These are phyloP conservation scores for Leptopilina syphax DNA, from an alignment of 2,888 invertebrate species.

Conservation along the genomic window DNA sequence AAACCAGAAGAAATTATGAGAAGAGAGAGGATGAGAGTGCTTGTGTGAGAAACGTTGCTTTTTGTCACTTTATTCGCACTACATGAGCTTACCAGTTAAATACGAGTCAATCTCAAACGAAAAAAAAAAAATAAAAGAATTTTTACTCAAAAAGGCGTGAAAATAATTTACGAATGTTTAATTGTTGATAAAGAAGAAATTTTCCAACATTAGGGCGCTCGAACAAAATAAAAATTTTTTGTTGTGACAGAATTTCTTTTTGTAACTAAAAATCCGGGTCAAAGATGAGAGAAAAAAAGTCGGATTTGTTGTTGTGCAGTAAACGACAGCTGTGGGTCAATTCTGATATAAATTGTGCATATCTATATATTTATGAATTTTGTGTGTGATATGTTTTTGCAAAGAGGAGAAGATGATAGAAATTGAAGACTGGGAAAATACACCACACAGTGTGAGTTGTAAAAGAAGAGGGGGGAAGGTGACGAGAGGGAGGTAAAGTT, in stretches of 20 bases:
- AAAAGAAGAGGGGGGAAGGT: not conserved
- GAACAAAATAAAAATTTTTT: too few relatives aligned
- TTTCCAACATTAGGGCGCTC: too few relatives aligned
- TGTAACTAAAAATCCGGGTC: not conserved
- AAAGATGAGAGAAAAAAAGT: slow-evolving; percentile 16
- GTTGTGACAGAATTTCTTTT: too few relatives aligned
- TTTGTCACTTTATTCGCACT: slow-evolving; percentile 41
- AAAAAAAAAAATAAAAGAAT: too few relatives aligned
- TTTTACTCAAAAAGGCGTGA: too few relatives aligned
- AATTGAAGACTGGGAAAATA: slow-evolving; percentile 19
- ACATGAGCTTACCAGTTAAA: too few relatives aligned
- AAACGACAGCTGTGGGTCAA: slow-evolving; percentile 22
- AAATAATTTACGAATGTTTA: too few relatives aligned
- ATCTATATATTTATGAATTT: not conserved
- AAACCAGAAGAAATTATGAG: slow-evolving; percentile 52
- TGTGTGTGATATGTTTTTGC: slow-evolving; percentile 12
- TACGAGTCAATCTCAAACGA: too few relatives aligned
- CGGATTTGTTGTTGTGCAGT: not conserved
- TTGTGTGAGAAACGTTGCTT: slow-evolving; percentile 32
- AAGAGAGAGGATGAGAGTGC: slow-evolving; percentile 53
- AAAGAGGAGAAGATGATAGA: slow-evolving; percentile 27
- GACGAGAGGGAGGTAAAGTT: not conserved
- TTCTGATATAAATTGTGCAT: not conserved
- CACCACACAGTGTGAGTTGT: not conserved
- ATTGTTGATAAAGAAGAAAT: too few relatives aligned